These are phyloP conservation scores for Eremobia ochroleuca DNA, from an alignment of 2,888 invertebrate genomes.

Conservation along the genomic window DNA sequence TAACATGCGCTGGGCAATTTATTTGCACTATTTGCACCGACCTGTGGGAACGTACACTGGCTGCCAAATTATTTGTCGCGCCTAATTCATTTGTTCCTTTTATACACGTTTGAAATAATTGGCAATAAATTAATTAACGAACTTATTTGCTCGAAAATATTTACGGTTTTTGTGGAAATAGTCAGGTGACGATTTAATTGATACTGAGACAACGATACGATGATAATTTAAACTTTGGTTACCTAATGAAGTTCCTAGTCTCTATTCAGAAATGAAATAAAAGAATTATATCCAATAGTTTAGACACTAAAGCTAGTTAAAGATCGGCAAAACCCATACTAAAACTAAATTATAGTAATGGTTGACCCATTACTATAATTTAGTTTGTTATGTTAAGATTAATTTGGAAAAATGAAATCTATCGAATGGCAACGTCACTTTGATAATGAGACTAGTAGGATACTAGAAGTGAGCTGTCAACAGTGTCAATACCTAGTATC, in stretches of 20 bases:
- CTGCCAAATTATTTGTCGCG: conserved; percentile 59
- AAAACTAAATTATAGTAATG: too few species aligned
- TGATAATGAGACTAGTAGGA: too few species aligned
- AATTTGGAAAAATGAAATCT: too few species aligned
- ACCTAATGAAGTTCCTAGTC: neutral
- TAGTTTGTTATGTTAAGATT: too few species aligned
- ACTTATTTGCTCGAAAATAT: neutral
- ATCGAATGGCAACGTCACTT: too few species aligned
- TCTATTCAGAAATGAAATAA: neutral
- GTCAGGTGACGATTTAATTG: neutral
- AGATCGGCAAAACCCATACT: too few species aligned
- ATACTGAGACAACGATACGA: neutral
- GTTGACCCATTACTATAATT: too few species aligned
- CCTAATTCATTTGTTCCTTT: conserved; percentile 16
- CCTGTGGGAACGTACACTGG: conserved; percentile 58
- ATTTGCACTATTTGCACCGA: conserved; percentile 56
- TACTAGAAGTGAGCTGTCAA: too few species aligned
- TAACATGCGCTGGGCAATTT: conserved; percentile 45
- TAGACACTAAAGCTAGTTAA: too few species aligned
- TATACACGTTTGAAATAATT: conserved; percentile 43
- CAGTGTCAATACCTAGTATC: too few species aligned
- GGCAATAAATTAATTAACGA: conserved; percentile 15
- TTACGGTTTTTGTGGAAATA: neutral
- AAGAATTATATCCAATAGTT: neutral
- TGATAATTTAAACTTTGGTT: neutral